Conservation (phyloP, 2,113 vertebrate genomes). For the Spea bombifrons region DNA sequence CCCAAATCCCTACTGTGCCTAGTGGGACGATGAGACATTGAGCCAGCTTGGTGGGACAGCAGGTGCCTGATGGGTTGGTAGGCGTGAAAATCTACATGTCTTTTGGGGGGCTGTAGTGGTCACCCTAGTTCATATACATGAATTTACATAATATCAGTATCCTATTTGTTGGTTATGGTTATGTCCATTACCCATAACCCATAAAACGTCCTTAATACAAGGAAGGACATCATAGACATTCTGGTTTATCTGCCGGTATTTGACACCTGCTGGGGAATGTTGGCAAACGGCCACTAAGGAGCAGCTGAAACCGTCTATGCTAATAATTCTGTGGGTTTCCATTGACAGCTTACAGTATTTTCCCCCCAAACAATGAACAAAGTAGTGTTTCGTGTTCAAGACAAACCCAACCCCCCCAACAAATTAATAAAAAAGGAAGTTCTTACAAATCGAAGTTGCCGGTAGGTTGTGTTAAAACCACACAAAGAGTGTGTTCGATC, state of each 20-base stretch:
- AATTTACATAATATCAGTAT: too few relatives aligned
- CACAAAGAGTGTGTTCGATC: constrained; percentile 7
- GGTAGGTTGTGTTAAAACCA: constrained; percentile 23
- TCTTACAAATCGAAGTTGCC: constrained; percentile 40
- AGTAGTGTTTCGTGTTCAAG: constrained; percentile 49
- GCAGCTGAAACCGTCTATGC: constrained; percentile 60
- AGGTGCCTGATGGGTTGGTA: too few relatives aligned
- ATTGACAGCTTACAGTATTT: constrained; percentile 41
- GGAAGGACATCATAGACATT: not conserved
- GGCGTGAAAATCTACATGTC: too few relatives aligned
- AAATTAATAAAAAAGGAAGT: not conserved
- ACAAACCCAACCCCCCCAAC: not conserved
- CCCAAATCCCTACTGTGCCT: too few relatives aligned
- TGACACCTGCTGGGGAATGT: constrained; percentile 61
- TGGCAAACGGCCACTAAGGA: constrained; percentile 57
- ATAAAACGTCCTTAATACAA: not conserved
- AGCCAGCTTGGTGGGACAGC: too few relatives aligned
- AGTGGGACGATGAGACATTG: too few relatives aligned
- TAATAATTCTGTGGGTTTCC: constrained; percentile 48
- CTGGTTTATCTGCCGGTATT: constrained; percentile 56
- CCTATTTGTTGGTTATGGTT: too few relatives aligned
- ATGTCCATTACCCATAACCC: too few relatives aligned
- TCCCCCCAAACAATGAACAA: constrained; percentile 51
- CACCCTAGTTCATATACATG: too few relatives aligned
- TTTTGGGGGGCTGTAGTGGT: too few relatives aligned